These are phyloP conservation scores for Peromyscus nudipes DNA, from an alignment of 2,797 vertebrate species.

Conservation along the genomic window DNA sequence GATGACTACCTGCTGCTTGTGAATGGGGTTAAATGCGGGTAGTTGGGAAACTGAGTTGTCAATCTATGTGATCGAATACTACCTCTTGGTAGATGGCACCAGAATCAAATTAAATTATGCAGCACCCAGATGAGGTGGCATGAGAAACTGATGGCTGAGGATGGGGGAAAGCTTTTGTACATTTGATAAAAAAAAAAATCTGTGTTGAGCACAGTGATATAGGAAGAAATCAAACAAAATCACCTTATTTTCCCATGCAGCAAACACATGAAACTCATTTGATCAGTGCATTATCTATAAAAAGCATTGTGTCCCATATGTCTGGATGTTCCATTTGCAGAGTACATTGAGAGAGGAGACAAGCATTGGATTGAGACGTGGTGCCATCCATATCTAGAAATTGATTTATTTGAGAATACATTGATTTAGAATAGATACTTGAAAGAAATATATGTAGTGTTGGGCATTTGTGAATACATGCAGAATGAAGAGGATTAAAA, in stretches of 20 bases:
- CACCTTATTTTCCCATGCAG: neutral
- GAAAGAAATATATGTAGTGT: neutral
- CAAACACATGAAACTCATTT: neutral
- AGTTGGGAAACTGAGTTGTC: neutral
- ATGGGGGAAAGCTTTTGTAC: neutral
- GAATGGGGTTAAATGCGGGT: neutral
- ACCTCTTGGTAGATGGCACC: neutral
- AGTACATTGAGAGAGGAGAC: neutral
- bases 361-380: neutral
- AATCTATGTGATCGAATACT: neutral
- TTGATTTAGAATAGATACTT: neutral
- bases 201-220: neutral
- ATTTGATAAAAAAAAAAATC: neutral
- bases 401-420: constrained; percentile 7
- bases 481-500: neutral
- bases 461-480: neutral
- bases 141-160: neutral
- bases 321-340: neutral
- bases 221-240: neutral
- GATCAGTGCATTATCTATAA: neutral
- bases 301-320: neutral
- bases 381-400: neutral
- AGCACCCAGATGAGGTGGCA: neutral
- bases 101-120: neutral
- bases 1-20: neutral